A percentile compares a stretch with the other conserved stretches of the same genome.
Evolutionary conservation across 2,888 invertebrate genomes (phyloP).

Genomic region (Hydrotaea diabolus): DNA sequence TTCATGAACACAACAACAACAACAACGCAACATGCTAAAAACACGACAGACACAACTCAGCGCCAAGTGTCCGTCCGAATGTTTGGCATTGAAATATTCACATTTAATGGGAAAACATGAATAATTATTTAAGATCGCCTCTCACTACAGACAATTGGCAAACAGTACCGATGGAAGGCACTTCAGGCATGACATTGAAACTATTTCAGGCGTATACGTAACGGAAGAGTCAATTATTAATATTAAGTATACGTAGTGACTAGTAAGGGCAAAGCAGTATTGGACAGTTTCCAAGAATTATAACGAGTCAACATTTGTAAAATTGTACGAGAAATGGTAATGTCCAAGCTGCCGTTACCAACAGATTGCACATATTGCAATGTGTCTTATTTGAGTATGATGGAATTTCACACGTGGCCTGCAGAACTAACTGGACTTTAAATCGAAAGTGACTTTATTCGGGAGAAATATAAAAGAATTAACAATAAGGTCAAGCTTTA

Average conservation of each 20-base stretch:
- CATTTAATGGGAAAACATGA: constrained; percentile 38
- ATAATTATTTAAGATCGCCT: constrained; percentile 11
- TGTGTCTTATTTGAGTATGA: too few relatives aligned
- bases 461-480: too few relatives aligned
- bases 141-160: neutral
- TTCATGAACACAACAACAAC: neutral
- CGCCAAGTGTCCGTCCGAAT: neutral
- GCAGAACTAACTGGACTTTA: too few relatives aligned
- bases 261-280: neutral
- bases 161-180: neutral
- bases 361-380: too few relatives aligned
- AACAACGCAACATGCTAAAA: too few relatives aligned
- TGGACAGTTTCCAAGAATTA: too few relatives aligned
- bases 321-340: too few relatives aligned
- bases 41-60: neutral
- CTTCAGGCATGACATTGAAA: neutral
- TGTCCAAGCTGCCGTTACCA: too few relatives aligned
- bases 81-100: constrained; percentile 25
- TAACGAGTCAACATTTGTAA: too few relatives aligned
- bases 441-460: too few relatives aligned
- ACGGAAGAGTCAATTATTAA: neutral
- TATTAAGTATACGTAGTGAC: constrained; percentile 36
- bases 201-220: constrained; percentile 34
- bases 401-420: too few relatives aligned
- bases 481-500: too few relatives aligned